A percentile compares a stretch with the other conserved stretches of the same genome.
Conservation (phyloP, 2,888 invertebrate genomes). For the Apamea sordens region DNA sequence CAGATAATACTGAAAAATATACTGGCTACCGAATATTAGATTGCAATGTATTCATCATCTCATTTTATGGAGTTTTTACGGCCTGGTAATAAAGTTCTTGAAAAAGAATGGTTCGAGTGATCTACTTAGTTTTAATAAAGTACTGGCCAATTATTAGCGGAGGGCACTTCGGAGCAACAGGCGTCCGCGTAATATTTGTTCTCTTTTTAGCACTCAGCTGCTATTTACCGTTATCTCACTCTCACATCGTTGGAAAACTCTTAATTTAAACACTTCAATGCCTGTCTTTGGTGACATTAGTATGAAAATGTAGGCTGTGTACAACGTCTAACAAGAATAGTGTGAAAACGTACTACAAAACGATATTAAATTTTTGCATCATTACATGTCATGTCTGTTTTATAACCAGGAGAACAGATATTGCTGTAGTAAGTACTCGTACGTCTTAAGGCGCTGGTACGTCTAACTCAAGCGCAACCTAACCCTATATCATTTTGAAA, state of each 20-base stretch:
- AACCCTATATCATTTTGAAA: background rate
- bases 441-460: background rate
- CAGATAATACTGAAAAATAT: background rate
- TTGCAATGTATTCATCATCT: no score
- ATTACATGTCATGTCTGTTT: background rate
- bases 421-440: background rate
- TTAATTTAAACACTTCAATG: conserved; percentile 7
- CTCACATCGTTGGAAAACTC: conserved; percentile 8
- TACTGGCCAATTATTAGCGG: conserved; percentile 26
- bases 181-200: conserved; percentile 26
- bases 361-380: background rate
- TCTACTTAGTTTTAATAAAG: conserved; percentile 39
- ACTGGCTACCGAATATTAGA: background rate
- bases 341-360: background rate
- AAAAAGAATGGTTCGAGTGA: background rate
- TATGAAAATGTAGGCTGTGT: background rate
- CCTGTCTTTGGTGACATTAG: background rate
- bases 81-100: background rate
- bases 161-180: conserved; percentile 35
- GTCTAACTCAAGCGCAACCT: background rate
- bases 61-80: background rate
- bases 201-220: conserved; percentile 41
- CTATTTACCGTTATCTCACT: conserved; percentile 28
- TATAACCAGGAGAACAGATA: background rate
- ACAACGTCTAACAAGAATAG: no score